Conservation (phyloP, 2,888 invertebrate genomes). For the Amiota mariae region DNA sequence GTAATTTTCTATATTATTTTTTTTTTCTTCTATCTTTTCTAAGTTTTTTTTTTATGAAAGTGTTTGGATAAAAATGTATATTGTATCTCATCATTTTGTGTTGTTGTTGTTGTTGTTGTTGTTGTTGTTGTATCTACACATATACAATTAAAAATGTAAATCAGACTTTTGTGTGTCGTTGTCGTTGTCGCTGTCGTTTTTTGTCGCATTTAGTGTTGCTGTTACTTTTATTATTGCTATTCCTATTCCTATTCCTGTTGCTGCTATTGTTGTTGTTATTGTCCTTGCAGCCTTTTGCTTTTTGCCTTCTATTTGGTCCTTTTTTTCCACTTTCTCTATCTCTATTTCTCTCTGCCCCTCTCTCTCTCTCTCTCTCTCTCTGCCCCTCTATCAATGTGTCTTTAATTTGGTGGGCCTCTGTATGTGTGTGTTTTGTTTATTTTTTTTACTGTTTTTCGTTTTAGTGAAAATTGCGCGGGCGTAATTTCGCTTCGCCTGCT, state of each 20-base stretch:
- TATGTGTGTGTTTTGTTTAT: conserved; percentile 6
- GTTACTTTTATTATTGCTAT: not conserved
- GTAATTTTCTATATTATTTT: not conserved
- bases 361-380: conserved; percentile 3
- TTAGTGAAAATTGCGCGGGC: conserved; percentile 15
- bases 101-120: too few species aligned
- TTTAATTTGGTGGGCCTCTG: too few species aligned
- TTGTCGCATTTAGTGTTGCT: not conserved
- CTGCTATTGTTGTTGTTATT: not conserved
- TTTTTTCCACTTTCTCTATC: conserved; percentile 35
- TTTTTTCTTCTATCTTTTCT: not conserved
- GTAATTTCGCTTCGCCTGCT: not conserved
- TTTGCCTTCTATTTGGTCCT: too few species aligned
- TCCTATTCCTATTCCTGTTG: too few species aligned
- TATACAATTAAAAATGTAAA: conserved; percentile 30
- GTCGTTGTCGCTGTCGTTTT: not conserved
- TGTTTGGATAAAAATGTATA: too few species aligned
- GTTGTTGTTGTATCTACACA: conserved; percentile 11
- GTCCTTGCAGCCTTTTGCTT: not conserved
- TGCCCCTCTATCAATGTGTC: not conserved
- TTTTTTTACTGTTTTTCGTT: conserved; percentile 14
- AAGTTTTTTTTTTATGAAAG: too few species aligned
- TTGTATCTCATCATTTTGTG: too few species aligned
- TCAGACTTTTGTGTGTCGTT: conserved; percentile 4
- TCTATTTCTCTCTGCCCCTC: not conserved